Evolutionary conservation across 2,888 invertebrate species (phyloP), one percentile per base, ranked within the genome.

Genomic region (Coecobrya sp.): DNA sequence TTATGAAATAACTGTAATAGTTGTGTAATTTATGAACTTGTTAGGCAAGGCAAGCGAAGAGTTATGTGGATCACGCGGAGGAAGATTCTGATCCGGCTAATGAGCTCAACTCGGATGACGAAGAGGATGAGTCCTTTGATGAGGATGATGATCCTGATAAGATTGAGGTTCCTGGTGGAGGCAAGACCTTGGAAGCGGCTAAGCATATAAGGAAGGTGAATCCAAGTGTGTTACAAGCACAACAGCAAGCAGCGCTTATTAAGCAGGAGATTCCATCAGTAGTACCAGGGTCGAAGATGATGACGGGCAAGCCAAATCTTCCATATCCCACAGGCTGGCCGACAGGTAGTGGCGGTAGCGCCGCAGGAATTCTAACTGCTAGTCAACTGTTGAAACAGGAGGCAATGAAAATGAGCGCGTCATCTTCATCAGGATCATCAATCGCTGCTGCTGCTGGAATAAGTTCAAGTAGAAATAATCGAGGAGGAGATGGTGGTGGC

Each of bases 101-200:
- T 52, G 91, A 70, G n/a, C 70, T 88, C 13, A 76, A 86, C 36
- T 93, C 93, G 95, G 79, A 93, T 94, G 92, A 95, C 93, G 92
- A 94, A 95, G 89, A 95, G 92, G 88, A 95, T 42, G 94, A 93
- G 16, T 94, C 94, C 0, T 93, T 94, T 76, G 94, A 94, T 81
- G 95, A 94, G 95, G 98, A 98, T 96, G 98, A 98, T 95, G 98
- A 98, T 96, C 98, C 98, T 90, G 98, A 98, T 96, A 98, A 98
- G 96, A 97, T 98, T 96, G 98, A 98, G 97, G 98, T 98, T 70
- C 98, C 98, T 95, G 98, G 98, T 97, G 98, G 98, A 16, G 98
- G 98, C 19, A 98, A 98, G 95, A 98, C 98, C 95, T 96, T 98
- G 95, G 98, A 98, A 4, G 97, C 98, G n/a, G 97, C 98, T 0